These are phyloP conservation scores for Eumerus sabulonum DNA, from an alignment of 2,888 invertebrate genomes.

Conservation along the genomic window DNA sequence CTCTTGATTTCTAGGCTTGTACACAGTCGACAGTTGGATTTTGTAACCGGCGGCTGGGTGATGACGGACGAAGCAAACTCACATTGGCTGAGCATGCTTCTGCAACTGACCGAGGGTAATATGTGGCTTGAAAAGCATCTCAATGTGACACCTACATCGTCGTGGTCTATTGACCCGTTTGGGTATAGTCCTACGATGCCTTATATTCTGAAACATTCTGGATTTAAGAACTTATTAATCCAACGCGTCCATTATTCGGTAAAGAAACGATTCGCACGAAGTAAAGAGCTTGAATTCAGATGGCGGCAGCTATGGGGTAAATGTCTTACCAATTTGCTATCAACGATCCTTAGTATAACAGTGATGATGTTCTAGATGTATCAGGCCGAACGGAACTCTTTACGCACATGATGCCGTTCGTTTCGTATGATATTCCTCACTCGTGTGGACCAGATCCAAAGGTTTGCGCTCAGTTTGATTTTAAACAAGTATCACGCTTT, in stretches of 20 bases:
- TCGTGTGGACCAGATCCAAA: constrained; percentile 97
- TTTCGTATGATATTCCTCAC: constrained; percentile 98
- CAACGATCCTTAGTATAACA: neutral
- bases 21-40: constrained; percentile 92
- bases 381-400: constrained; percentile 91
- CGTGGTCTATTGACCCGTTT: constrained; percentile 97
- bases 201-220: constrained; percentile 88
- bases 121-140: constrained; percentile 93
- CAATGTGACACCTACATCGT: constrained; percentile 87
- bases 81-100: constrained; percentile 93
- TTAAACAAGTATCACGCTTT: constrained; percentile 91
- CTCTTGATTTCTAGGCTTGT: constrained; percentile 82
- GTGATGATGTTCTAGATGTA: constrained; percentile 85
- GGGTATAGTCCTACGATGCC: constrained; percentile 93
- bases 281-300: constrained; percentile 92
- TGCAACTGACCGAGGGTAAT: constrained; percentile 96
- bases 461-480: constrained; percentile 98
- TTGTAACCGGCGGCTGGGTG: constrained; percentile 99
- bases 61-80: constrained; percentile 99
- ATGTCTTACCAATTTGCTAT: neutral
- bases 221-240: constrained; percentile 90
- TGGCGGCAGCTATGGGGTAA: constrained; percentile 95
- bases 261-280: constrained; percentile 92
- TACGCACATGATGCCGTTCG: constrained; percentile 99
- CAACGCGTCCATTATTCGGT: constrained; percentile 97